These are phyloP conservation scores for Muscicapa striata DNA, from an alignment of 2,797 vertebrate genomes.

Conservation along the genomic window DNA sequence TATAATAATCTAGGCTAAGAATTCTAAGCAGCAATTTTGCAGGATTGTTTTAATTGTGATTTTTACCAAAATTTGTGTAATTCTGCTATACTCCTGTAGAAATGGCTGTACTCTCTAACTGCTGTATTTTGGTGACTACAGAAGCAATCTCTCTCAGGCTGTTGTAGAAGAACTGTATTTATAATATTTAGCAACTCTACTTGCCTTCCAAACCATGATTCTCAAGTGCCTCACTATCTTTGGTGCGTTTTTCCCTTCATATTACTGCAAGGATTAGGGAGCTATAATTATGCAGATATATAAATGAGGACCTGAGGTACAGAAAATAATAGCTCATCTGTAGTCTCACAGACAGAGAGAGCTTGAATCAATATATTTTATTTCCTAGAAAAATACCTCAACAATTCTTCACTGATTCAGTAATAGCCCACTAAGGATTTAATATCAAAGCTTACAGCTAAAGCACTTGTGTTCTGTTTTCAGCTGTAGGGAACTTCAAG, in stretches of 20 bases:
- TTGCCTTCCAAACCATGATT: background rate
- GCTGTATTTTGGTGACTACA: background rate
- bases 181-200: background rate
- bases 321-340: background rate
- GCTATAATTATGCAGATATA: background rate
- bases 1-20: background rate
- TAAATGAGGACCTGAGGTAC: background rate
- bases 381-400: background rate
- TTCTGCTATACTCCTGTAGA: background rate
- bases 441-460: background rate
- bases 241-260: background rate
- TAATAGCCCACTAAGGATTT: background rate
- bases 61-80: background rate
- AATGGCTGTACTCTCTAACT: background rate
- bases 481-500: background rate
- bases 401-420: background rate
- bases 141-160: background rate
- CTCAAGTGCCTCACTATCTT: background rate
- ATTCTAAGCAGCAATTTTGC: background rate
- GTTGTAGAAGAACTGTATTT: background rate
- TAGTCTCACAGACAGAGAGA: background rate
- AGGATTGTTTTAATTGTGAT: background rate
- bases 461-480: background rate
- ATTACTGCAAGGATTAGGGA: background rate
- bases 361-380: background rate